These are phyloP conservation scores for Lota lota DNA, from an alignment of 2,113 vertebrate genomes.

Conservation along the genomic window DNA sequence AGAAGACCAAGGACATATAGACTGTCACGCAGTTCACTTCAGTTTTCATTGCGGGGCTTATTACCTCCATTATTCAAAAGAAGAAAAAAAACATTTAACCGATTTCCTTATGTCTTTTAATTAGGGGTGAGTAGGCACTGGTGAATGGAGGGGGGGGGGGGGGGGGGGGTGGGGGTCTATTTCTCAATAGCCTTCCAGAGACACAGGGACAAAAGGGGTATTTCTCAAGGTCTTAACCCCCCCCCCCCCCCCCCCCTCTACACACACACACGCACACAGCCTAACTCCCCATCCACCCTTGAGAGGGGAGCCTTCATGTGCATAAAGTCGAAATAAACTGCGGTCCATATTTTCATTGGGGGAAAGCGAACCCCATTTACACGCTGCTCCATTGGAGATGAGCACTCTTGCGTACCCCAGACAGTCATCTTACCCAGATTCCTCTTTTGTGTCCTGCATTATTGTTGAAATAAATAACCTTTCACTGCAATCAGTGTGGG, in stretches of 20 bases:
- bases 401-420: conserved; percentile 68
- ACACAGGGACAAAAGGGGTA: conserved; percentile 68
- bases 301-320: conserved; percentile 64
- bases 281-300: conserved; percentile 62
- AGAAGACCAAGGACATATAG: conserved; percentile 8
- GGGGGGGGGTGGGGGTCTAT: conserved; percentile 21
- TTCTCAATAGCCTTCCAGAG: conserved; percentile 52
- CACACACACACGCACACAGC: conserved; percentile 40
- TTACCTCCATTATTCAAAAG: conserved; percentile 43
- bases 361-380: conserved; percentile 78
- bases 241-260: conserved; percentile 55
- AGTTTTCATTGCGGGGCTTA: conserved; percentile 23
- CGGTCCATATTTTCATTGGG: conserved; percentile 72
- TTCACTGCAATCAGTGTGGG: conserved; percentile 78
- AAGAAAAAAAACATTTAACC: background rate
- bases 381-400: conserved; percentile 74
- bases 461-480: conserved; percentile 83
- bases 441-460: conserved; percentile 74
- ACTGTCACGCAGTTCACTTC: conserved; percentile 31
- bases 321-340: conserved; percentile 77
- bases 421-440: conserved; percentile 74
- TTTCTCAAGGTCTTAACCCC: conserved; percentile 70
- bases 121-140: conserved; percentile 54
- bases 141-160: conserved; percentile 22
- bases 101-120: conserved; percentile 52